Conservation (phyloP, 2,888 invertebrate species). For the Fragum sueziense region DNA sequence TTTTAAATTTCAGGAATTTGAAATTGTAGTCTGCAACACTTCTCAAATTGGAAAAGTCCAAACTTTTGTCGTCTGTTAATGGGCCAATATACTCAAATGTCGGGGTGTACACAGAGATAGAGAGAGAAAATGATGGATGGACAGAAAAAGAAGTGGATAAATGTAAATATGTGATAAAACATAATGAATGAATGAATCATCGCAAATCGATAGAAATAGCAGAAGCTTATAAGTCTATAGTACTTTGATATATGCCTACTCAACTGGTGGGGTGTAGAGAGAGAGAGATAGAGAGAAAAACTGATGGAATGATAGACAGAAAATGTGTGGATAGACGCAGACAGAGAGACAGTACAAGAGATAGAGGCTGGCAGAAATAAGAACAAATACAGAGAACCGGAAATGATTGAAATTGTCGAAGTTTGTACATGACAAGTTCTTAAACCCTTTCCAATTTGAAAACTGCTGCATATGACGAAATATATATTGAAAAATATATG, state of each 20-base stretch:
- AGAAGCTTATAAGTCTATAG: background rate
- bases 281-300: background rate
- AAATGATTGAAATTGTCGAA: too few relatives aligned
- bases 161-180: background rate
- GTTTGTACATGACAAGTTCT: too few relatives aligned
- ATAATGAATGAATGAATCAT: background rate
- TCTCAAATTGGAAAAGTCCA: too few relatives aligned
- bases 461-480: too few relatives aligned
- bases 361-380: background rate
- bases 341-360: background rate
- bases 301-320: background rate
- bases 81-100: too few relatives aligned
- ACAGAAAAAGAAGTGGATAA: background rate
- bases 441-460: too few relatives aligned
- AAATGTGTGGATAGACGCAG: background rate
- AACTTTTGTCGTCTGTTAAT: too few relatives aligned
- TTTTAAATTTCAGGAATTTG: too few relatives aligned
- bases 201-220: too few relatives aligned
- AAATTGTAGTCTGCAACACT: too few relatives aligned
- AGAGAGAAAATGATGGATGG: background rate
- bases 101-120: too few relatives aligned
- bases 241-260: background rate
- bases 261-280: background rate
- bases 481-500: too few relatives aligned
- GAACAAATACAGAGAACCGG: background rate